These are phyloP conservation scores for Laothoe populi DNA, from an alignment of 2,888 invertebrate genomes.

Conservation along the genomic window DNA sequence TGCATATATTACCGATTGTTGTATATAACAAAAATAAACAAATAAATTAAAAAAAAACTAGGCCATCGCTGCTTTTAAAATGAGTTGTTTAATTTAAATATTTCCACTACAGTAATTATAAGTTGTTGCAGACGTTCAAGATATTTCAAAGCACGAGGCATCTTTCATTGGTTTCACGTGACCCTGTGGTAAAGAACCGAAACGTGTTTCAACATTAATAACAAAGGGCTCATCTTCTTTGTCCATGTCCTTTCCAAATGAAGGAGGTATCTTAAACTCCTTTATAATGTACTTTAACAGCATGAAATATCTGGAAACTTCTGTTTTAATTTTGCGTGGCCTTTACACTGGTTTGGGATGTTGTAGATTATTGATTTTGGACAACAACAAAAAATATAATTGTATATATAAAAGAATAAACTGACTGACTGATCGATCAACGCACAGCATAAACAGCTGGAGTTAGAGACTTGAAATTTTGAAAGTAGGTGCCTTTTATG, in stretches of 20 bases:
- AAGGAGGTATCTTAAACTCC: not conserved
- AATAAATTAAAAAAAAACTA: too few relatives aligned
- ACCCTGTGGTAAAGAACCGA: not conserved
- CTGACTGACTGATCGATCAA: too few relatives aligned
- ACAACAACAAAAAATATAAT: too few relatives aligned
- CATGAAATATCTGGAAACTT: not conserved
- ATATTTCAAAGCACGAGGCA: constrained; percentile 6
- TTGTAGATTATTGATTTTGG: too few relatives aligned
- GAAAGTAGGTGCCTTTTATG: too few relatives aligned
- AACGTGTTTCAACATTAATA: not conserved
- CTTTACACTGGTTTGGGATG: too few relatives aligned
- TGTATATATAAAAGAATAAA: too few relatives aligned
- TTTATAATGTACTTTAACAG: not conserved
- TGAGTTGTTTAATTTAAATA: not conserved
- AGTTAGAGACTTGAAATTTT: too few relatives aligned
- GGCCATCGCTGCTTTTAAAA: too few relatives aligned
- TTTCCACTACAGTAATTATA: not conserved
- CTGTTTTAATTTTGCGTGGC: not conserved
- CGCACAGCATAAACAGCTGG: too few relatives aligned
- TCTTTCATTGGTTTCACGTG: not conserved
- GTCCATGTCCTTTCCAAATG: not conserved
- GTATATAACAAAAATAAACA: too few relatives aligned
- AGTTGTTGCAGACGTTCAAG: not conserved
- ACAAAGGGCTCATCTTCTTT: not conserved
- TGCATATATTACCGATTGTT: too few relatives aligned